Conservation (phyloP, 1,140 invertebrate genomes). For the Halictus rubicundus region DNA sequence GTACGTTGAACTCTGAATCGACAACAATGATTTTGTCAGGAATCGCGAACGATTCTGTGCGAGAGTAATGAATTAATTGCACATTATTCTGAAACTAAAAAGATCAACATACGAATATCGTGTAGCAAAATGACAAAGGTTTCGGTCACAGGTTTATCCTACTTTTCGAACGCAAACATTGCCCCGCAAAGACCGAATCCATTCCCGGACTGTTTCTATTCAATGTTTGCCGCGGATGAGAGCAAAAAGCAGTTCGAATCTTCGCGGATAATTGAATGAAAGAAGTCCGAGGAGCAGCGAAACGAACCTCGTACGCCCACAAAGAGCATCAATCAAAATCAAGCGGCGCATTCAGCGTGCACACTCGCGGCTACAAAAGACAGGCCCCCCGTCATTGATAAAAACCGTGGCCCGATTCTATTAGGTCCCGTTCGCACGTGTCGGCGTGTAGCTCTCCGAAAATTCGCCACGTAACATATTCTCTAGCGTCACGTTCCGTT, state of each 20-base stretch:
- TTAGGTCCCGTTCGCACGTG: conserved; percentile 15
- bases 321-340: conserved; percentile 60
- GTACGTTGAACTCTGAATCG: too few relatives aligned
- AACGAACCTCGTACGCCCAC: conserved; percentile 19
- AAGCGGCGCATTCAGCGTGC: conserved; percentile 48
- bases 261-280: conserved; percentile 9
- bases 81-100: too few relatives aligned
- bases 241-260: neutral
- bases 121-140: too few relatives aligned
- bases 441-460: neutral
- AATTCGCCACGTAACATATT: neutral
- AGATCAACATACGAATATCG: too few relatives aligned
- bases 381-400: conserved; percentile 29
- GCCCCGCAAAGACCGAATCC: too few relatives aligned
- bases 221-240: too few relatives aligned
- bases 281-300: conserved; percentile 17
- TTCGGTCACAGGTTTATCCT: too few relatives aligned
- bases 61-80: too few relatives aligned
- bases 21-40: too few relatives aligned
- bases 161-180: too few relatives aligned
- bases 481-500: neutral
- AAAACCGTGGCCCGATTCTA: conserved; percentile 30
- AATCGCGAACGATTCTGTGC: too few relatives aligned
- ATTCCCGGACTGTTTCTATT: too few relatives aligned
- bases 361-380: conserved; percentile 34